Base-by-base conservation (phyloP, 2,888 invertebrate genomes). In the Boloria euphrosyne region DNA sequence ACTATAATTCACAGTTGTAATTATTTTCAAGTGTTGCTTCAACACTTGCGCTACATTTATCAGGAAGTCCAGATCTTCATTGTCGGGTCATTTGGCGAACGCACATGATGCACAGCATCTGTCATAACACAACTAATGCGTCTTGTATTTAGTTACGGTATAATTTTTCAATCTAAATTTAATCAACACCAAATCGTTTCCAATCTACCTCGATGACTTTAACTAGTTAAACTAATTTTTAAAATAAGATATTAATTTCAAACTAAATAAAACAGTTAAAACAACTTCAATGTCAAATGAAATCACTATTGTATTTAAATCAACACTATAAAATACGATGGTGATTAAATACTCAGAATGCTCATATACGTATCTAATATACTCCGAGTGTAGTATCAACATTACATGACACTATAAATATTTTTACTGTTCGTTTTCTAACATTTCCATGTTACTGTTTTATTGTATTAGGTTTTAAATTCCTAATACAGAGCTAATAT, bases 31-130 rank as follows among this genome's bases (percentile, higher is more conserved):
- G 66, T 66, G 71, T 67, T 62, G 62, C 60, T 62, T 71, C 65
- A 71, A 78, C 87, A 89, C 81, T 85, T 86, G 89, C 71, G 84
- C 77, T 66, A 73, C 79, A 88, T 86, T 79, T 78, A 75, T 89
- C 86, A 88, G 86, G 83, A 86, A 86, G 80, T 84, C 83, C 81
- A 82, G 78, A 73, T 72, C 74, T 78, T 80, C 80, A 81, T 82
- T 81, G 84, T 83, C 83, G 80, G 81, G 74, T 73, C 81, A 83
- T 84, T 89, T 90, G 89, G 89, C 89, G 76, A 80, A 74, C 77
- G 74, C 74, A 75, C 77, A 73, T 83, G 80, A 83, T 79, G 74
- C 75, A 80, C 74, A 73, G 77, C 85, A 86, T 80, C 82, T 86
- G 83, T 88, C 86, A 86, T 86, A 89, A 85, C 82, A 76, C 71